These are phyloP conservation scores for Lasiurus borealis DNA, from an alignment of 2,113 vertebrate genomes.

Conservation along the genomic window DNA sequence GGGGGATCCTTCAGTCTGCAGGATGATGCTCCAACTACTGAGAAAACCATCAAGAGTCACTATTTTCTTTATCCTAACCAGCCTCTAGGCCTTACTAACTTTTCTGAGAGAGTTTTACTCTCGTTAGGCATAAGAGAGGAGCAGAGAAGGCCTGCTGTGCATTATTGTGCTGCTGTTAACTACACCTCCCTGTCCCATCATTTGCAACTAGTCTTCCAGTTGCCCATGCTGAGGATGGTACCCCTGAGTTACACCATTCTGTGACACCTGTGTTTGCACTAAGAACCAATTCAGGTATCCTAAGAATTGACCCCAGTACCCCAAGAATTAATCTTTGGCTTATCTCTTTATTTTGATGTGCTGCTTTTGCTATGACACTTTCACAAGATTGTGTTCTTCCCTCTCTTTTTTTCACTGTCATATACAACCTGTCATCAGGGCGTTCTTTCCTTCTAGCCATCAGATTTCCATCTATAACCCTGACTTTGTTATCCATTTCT, in stretches of 20 bases:
- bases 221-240: not conserved
- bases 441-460: not conserved
- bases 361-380: not conserved
- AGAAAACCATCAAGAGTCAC: no score
- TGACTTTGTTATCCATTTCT: not conserved
- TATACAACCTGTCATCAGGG: not conserved
- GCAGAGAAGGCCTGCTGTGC: not conserved
- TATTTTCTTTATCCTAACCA: conserved; percentile 28
- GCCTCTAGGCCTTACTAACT: not conserved
- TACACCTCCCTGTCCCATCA: accelerated
- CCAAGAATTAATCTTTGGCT: not conserved
- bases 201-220: not conserved
- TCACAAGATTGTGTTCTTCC: not conserved
- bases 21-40: no score
- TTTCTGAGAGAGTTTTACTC: conserved; percentile 24
- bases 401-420: not conserved
- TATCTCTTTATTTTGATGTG: conserved; percentile 29
- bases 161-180: not conserved
- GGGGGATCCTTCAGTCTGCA: no score
- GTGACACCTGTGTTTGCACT: not conserved
- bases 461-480: not conserved
- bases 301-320: not conserved
- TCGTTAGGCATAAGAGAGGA: not conserved
- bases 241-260: not conserved
- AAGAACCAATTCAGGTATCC: not conserved